phyloP scores from a whole-genome alignment of 2,113 vertebrate genomes.

The Oncorhynchus masou region DNA sequence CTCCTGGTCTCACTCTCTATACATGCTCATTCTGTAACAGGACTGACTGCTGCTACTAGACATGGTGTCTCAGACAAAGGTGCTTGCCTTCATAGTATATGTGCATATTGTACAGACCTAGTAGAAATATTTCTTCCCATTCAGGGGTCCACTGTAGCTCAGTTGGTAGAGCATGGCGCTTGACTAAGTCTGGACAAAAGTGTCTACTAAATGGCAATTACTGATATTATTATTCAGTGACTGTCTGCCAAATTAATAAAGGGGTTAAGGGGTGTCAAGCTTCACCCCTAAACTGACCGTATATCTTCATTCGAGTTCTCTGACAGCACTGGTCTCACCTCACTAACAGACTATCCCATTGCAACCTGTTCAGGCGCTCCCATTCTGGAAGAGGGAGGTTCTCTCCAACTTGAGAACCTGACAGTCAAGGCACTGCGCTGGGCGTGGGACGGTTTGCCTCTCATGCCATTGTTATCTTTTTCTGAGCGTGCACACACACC shows the following conservation, averaged over 20 bases:
- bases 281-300: conserved; percentile 1
- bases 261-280: neutral
- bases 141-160: too few relatives aligned
- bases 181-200: too few relatives aligned
- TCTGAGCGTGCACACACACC: neutral
- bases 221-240: neutral
- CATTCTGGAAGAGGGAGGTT: neutral
- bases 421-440: neutral
- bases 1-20: neutral
- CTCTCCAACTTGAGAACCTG: neutral
- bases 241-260: conserved; percentile 1
- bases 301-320: neutral
- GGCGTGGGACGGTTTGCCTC: conserved; percentile 8
- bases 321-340: neutral
- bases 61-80: conserved; percentile 3
- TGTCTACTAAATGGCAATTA: neutral
- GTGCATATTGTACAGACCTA: neutral
- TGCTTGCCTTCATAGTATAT: conserved; percentile 18
- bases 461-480: neutral
- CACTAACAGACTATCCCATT: neutral
- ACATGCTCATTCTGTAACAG: neutral
- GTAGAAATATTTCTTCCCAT: too few relatives aligned
- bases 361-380: neutral
- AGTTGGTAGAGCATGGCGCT: neutral
- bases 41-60: neutral